phyloP scores from a whole-genome alignment of 2,797 vertebrate species.

The Odontamblyopus lacepedii region DNA sequence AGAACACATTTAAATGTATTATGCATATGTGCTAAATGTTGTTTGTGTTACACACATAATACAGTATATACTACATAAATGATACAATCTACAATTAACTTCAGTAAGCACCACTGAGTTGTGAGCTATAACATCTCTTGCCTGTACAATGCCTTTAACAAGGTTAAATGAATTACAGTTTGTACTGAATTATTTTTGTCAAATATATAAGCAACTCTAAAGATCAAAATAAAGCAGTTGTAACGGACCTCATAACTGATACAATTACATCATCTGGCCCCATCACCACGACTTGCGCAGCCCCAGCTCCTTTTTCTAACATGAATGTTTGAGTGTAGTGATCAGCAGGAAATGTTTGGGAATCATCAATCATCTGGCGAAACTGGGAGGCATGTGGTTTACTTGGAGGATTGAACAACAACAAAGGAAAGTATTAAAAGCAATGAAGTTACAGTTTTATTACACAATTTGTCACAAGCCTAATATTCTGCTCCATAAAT shows the following conservation, averaged over 20 bases:
- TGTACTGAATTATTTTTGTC: background rate
- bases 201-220: background rate
- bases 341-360: conserved; percentile 75
- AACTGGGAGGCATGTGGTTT: conserved; percentile 84
- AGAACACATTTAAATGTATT: background rate
- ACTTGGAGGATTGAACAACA: conserved; percentile 67
- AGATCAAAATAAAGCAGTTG: background rate
- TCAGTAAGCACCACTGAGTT: background rate
- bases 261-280: conserved; percentile 96
- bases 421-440: conserved; percentile 9
- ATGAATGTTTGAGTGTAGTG: conserved; percentile 77
- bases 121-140: background rate
- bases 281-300: conserved; percentile 94
- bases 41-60: background rate
- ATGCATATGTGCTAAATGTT: background rate
- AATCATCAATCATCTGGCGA: conserved; percentile 88
- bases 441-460: background rate
- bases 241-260: conserved; percentile 87
- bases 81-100: background rate
- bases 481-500: too few species aligned
- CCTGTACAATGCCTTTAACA: too few species aligned
- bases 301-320: conserved; percentile 74
- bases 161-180: background rate
- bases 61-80: background rate
- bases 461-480: too few species aligned